Conservation (phyloP, 2,888 invertebrate genomes). For the Aphidius colemani region DNA sequence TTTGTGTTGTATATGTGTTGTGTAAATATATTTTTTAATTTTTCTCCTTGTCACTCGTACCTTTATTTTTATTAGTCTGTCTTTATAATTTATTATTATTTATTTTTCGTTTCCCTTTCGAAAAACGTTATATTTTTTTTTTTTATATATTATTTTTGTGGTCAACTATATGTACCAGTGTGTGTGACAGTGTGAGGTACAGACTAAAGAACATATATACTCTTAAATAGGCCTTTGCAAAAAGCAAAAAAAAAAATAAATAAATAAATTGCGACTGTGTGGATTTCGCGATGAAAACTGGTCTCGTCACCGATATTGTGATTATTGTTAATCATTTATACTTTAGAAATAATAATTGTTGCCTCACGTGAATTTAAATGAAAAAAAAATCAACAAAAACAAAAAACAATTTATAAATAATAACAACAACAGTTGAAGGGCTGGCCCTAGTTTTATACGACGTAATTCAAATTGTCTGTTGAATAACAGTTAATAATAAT, state of each 20-base stretch:
- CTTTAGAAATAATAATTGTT: constrained; percentile 13
- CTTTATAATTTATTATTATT: too few species aligned
- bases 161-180: constrained; percentile 2
- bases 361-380: constrained; percentile 22
- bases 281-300: constrained; percentile 46
- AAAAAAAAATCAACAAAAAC: not conserved
- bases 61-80: too few species aligned
- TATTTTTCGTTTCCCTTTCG: too few species aligned
- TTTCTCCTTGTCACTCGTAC: too few species aligned
- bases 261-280: constrained; percentile 1
- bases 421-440: too few species aligned
- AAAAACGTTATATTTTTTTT: too few species aligned
- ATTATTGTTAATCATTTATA: constrained; percentile 24
- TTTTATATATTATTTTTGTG: too few species aligned
- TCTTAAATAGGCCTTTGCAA: too few species aligned
- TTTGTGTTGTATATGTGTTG: too few species aligned
- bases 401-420: not conserved
- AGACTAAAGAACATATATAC: not conserved
- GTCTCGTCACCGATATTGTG: constrained; percentile 33
- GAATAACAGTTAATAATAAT: not conserved
- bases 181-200: constrained; percentile 1
- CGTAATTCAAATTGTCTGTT: not conserved
- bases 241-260: not conserved
- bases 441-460: not conserved
- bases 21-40: too few species aligned